These are phyloP conservation scores for Stegophylla sp. DNA, from an alignment of 2,888 invertebrate genomes.

Conservation along the genomic window DNA sequence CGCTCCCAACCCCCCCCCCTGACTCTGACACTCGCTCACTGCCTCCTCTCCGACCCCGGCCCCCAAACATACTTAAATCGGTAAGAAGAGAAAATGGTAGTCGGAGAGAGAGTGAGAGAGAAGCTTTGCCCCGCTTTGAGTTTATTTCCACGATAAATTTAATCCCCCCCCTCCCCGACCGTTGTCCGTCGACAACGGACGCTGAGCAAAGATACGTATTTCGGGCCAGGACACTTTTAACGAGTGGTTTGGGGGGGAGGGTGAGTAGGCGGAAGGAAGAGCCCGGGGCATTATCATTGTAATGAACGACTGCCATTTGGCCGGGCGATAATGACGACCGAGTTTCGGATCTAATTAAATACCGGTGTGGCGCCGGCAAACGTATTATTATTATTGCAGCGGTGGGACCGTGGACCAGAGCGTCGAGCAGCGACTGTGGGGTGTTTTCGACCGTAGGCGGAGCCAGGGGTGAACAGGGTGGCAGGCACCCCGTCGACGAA, in stretches of 20 bases:
- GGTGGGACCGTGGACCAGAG: too few species aligned
- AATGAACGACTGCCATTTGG: not conserved
- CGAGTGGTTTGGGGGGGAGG: too few species aligned
- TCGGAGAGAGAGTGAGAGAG: too few species aligned
- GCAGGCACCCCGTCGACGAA: too few species aligned
- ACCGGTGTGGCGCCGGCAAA: not conserved
- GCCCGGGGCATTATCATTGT: not conserved
- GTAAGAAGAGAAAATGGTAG: not conserved
- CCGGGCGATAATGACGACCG: not conserved
- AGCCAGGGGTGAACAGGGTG: too few species aligned
- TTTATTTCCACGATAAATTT: not conserved
- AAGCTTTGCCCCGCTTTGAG: not conserved
- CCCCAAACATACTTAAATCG: too few species aligned
- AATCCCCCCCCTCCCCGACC: not conserved
- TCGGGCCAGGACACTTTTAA: not conserved
- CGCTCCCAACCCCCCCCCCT: not conserved
- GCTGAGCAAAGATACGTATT: not conserved
- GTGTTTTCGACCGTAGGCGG: too few species aligned
- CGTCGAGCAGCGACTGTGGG: too few species aligned
- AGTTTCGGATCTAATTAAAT: not conserved
- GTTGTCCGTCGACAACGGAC: not conserved
- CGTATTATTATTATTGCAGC: too few species aligned
- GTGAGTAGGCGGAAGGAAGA: too few species aligned
- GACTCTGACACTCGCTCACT: rapidly evolving
- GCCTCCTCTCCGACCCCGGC: not conserved